These are phyloP conservation scores for Eira barbara DNA, from an alignment of 2,113 vertebrate species.

Conservation along the genomic window DNA sequence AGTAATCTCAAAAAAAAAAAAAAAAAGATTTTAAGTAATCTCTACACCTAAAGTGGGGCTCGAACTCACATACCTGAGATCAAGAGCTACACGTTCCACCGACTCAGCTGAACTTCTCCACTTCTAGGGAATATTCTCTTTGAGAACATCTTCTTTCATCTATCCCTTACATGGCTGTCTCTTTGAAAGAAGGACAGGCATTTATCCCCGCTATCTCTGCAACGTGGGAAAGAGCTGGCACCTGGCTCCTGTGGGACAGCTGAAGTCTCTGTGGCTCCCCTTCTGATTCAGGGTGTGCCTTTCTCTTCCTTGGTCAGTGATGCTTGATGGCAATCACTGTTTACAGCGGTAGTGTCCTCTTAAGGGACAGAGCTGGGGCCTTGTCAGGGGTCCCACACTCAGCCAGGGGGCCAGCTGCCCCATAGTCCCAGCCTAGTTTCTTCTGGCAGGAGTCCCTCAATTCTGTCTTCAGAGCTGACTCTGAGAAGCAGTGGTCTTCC, in stretches of 20 bases:
- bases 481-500: background rate
- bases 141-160: background rate
- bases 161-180: background rate
- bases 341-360: background rate
- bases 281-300: background rate
- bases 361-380: background rate
- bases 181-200: background rate
- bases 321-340: background rate
- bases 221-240: background rate
- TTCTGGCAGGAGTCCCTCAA: background rate
- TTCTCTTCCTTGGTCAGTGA: background rate
- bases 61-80: background rate
- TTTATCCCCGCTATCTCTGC: background rate
- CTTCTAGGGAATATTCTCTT: background rate
- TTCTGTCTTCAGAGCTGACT: slow-evolving; percentile 18
- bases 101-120: background rate
- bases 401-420: background rate
- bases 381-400: background rate
- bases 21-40: background rate
- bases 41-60: background rate
- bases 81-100: background rate
- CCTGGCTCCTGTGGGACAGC: background rate
- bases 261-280: background rate
- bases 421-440: background rate
- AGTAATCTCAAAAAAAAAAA: no score